Conservation (phyloP, 1,140 invertebrate species). For the Halictus rubicundus region DNA sequence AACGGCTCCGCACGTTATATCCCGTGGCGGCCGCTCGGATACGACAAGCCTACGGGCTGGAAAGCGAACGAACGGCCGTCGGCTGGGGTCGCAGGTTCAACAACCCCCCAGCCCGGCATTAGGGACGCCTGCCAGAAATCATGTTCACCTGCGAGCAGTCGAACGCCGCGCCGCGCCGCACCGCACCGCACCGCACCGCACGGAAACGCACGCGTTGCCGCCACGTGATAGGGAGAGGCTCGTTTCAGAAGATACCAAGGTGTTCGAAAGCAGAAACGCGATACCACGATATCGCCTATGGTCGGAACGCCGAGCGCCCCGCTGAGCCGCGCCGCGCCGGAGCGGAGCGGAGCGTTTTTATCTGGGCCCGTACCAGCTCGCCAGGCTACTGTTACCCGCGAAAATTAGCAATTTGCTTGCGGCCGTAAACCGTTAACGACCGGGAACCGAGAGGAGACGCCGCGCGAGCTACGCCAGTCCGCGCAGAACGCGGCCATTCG, state of each 20-base stretch:
- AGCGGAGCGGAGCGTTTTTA: neutral
- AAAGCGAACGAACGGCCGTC: conserved; percentile 47
- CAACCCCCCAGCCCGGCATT: conserved; percentile 44
- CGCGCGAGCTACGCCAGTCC: too few relatives aligned
- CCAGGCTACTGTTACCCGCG: conserved; percentile 20
- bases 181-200: neutral
- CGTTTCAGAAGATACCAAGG: conserved; percentile 10
- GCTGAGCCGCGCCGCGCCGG: too few relatives aligned
- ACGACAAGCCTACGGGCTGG: conserved; percentile 47
- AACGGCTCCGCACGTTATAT: conserved; percentile 57
- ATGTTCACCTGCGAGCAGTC: conserved; percentile 12
- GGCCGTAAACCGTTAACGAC: conserved; percentile 26
- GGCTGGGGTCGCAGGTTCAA: conserved; percentile 54
- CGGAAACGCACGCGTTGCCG: conserved; percentile 30
- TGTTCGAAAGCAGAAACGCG: conserved; percentile 15
- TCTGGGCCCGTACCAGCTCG: neutral
- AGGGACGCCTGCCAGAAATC: conserved; percentile 21
- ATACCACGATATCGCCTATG: conserved; percentile 13
- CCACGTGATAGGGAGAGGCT: conserved; percentile 30
- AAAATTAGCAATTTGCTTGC: conserved; percentile 53
- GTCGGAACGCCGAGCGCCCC: conserved; percentile 3
- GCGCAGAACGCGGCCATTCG: too few relatives aligned
- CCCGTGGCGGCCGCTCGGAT: conserved; percentile 14
- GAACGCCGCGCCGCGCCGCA: too few relatives aligned
- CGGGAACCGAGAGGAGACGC: too few relatives aligned